Evolutionary conservation across 2,113 vertebrate species (phyloP).

Genomic region (Gambusia affinis): DNA sequence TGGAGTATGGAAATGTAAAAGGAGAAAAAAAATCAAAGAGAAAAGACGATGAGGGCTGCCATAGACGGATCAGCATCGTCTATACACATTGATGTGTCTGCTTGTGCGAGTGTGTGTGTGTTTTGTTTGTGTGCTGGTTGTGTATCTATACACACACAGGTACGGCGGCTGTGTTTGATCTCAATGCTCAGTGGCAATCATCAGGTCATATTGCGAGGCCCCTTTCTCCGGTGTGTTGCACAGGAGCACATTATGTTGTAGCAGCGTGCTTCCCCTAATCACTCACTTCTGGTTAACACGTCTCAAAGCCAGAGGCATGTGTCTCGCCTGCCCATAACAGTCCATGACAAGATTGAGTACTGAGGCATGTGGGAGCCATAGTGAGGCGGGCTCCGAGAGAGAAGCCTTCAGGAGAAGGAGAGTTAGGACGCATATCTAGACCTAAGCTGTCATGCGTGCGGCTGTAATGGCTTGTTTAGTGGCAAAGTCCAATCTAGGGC

Average conservation of each 20-base stretch:
- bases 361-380: slow-evolving; percentile 72
- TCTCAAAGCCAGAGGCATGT: slow-evolving; percentile 75
- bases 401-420: slow-evolving; percentile 77
- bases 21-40: slow-evolving; percentile 76
- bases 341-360: slow-evolving; percentile 74
- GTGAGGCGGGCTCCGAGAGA: slow-evolving; percentile 61
- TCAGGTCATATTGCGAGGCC: slow-evolving; percentile 70
- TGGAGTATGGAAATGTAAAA: slow-evolving; percentile 73
- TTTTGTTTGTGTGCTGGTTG: slow-evolving; percentile 48
- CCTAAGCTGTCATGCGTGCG: slow-evolving; percentile 82
- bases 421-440: slow-evolving; percentile 82
- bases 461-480: slow-evolving; percentile 91
- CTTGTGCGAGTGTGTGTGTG: slow-evolving; percentile 42
- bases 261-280: slow-evolving; percentile 71
- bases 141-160: slow-evolving; percentile 27
- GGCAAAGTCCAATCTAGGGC: slow-evolving; percentile 87
- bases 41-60: slow-evolving; percentile 77
- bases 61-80: slow-evolving; percentile 74
- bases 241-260: slow-evolving; percentile 65
- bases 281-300: slow-evolving; percentile 79
- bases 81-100: slow-evolving; percentile 59
- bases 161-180: slow-evolving; percentile 67
- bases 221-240: slow-evolving; percentile 54
- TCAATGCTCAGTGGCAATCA: slow-evolving; percentile 68
- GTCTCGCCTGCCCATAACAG: slow-evolving; percentile 74